These are phyloP conservation scores for Leptopilina myrica DNA, from an alignment of 2,888 invertebrate species.

Conservation along the genomic window DNA sequence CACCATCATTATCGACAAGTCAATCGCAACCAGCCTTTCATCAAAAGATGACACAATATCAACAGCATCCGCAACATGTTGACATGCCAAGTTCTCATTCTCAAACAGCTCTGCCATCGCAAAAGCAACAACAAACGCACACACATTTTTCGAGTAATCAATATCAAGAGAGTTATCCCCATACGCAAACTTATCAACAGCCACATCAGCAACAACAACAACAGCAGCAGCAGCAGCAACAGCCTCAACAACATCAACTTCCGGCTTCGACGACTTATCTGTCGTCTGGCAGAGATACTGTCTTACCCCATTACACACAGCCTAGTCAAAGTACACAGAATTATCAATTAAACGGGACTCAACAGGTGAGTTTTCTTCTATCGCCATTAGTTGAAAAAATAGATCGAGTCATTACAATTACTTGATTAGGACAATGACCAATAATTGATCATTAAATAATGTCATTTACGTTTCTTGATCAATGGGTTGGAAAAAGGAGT, in stretches of 20 bases:
- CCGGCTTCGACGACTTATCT: slow-evolving; percentile 72
- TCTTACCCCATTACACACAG: slow-evolving; percentile 72
- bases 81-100: slow-evolving; percentile 72
- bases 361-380: slow-evolving; percentile 63
- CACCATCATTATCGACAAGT: slow-evolving; percentile 72
- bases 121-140: slow-evolving; percentile 71
- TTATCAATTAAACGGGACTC: slow-evolving; percentile 73
- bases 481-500: no score
- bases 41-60: slow-evolving; percentile 71
- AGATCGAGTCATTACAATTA: no score
- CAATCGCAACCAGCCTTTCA: slow-evolving; percentile 75
- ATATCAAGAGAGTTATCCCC: slow-evolving; percentile 78
- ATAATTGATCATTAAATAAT: no score
- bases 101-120: slow-evolving; percentile 67
- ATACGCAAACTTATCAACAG: slow-evolving; percentile 78
- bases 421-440: no score
- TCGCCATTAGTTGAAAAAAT: no score
- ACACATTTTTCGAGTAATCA: slow-evolving; percentile 73
- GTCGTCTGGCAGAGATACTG: slow-evolving; percentile 69
- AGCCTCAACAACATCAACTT: slow-evolving; percentile 71
- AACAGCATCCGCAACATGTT: slow-evolving; percentile 72
- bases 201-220: slow-evolving; percentile 67
- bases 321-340: slow-evolving; percentile 67
- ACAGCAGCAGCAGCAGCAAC: slow-evolving; percentile 47
- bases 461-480: no score